Conservation (phyloP, 1,140 invertebrate genomes). For the Babylonia areolata region DNA sequence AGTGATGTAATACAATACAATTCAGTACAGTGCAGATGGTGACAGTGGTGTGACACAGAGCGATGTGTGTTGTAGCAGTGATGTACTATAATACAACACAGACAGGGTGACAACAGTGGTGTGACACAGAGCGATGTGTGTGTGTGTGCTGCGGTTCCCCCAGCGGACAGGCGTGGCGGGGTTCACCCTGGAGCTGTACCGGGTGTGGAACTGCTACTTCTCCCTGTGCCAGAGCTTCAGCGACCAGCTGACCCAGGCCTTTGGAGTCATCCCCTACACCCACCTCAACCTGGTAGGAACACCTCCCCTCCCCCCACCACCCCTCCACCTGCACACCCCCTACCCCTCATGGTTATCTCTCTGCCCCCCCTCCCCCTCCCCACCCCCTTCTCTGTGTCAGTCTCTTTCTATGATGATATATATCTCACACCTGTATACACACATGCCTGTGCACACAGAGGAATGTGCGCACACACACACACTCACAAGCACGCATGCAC, state of each 20-base stretch:
- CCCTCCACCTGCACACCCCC: too few relatives aligned
- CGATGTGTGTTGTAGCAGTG: too few relatives aligned
- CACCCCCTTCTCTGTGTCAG: too few relatives aligned
- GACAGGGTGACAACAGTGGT: too few relatives aligned
- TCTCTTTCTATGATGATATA: not conserved
- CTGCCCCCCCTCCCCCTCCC: too few relatives aligned
- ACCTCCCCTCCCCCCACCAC: too few relatives aligned
- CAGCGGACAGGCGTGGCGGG: constrained; percentile 40
- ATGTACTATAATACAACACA: too few relatives aligned
- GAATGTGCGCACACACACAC: not conserved
- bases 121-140: too few relatives aligned
- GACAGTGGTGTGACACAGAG: too few relatives aligned
- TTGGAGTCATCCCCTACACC: constrained; percentile 62
- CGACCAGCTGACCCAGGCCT: constrained; percentile 62
- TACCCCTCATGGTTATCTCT: too few relatives aligned
- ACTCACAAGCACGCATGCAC: not conserved
- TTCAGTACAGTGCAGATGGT: too few relatives aligned
- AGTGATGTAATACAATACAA: too few relatives aligned
- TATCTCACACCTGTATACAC: not conserved
- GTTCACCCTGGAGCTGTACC: constrained; percentile 58
- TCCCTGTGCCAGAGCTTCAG: constrained; percentile 54
- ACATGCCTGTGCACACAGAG: not conserved
- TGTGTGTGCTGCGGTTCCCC: constrained; percentile 9
- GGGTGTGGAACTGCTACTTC: constrained; percentile 65
- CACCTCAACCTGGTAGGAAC: constrained; percentile 63